phyloP scores from a whole-genome alignment of 2,797 vertebrate genomes.

The Chelon labrosus region DNA sequence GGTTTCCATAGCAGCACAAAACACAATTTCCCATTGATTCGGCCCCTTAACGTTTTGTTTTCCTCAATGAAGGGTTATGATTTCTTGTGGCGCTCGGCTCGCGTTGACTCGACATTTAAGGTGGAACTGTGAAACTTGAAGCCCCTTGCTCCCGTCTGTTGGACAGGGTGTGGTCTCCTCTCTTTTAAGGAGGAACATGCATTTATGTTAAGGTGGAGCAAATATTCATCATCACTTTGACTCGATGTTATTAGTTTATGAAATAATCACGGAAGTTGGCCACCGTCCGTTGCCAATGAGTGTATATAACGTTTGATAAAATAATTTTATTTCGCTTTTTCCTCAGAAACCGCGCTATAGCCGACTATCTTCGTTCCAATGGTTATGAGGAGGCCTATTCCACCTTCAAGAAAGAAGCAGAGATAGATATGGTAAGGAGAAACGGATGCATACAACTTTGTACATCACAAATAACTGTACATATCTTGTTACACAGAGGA shows the following conservation, averaged over 20 bases:
- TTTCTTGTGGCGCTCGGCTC: constrained; percentile 33
- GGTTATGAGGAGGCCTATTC: constrained; percentile 99
- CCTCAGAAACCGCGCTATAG: constrained; percentile 98
- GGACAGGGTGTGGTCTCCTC: constrained; percentile 46
- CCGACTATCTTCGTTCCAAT: constrained; percentile 99
- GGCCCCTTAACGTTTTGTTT: constrained; percentile 20
- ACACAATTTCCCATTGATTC: constrained; percentile 40
- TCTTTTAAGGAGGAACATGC: constrained; percentile 46
- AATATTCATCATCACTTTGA: not conserved
- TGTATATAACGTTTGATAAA: not conserved
- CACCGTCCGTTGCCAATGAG: not conserved
- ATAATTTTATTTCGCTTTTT: constrained; percentile 2
- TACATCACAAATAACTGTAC: not conserved
- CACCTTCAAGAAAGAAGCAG: constrained; percentile 99
- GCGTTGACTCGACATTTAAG: constrained; percentile 48
- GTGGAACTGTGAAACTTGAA: constrained; percentile 44
- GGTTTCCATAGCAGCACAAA: constrained; percentile 64
- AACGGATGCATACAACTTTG: not conserved
- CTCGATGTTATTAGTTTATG: constrained; percentile 4
- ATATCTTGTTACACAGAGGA: not conserved
- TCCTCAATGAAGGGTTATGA: constrained; percentile 30
- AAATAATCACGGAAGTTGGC: not conserved
- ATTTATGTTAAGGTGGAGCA: constrained; percentile 47
- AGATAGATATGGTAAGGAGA: constrained; percentile 94
- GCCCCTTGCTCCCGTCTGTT: constrained; percentile 42